Evolutionary conservation across 2,888 invertebrate genomes (phyloP).

Genomic region (Ennomos quercinarius): DNA sequence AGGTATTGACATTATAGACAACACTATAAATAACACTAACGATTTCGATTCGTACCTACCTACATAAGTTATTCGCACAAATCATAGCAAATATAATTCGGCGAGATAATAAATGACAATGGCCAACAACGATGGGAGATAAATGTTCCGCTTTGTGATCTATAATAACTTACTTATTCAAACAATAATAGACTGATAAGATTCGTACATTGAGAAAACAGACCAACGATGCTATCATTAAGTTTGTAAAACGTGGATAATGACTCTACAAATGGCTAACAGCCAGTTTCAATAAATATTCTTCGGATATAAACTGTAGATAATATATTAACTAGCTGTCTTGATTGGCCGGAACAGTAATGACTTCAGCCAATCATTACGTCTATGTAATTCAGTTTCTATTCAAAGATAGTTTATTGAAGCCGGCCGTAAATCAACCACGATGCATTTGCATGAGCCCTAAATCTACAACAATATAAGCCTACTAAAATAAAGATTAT

Average conservation of each 20-base stretch:
- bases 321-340: too few species aligned
- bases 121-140: constrained; percentile 29
- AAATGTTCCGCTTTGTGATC: constrained; percentile 21
- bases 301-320: too few species aligned
- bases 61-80: constrained; percentile 17
- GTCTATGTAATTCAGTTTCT: too few species aligned
- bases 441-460: constrained; percentile 3
- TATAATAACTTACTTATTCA: constrained; percentile 18
- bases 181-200: constrained; percentile 14
- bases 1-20: constrained; percentile 62
- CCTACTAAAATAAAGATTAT: constrained; percentile 10
- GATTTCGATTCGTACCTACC: constrained; percentile 45
- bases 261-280: constrained; percentile 1
- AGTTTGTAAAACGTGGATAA: constrained; percentile 3
- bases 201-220: constrained; percentile 23
- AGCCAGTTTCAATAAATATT: too few species aligned
- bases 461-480: constrained; percentile 10
- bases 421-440: constrained; percentile 1
- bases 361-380: too few species aligned
- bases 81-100: constrained; percentile 42
- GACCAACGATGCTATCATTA: constrained; percentile 5
- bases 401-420: too few species aligned
- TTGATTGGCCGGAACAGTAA: too few species aligned
- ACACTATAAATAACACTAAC: constrained; percentile 51
- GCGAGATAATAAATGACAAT: constrained; percentile 43